A percentile compares a stretch with the other conserved stretches of the same genome.
Evolutionary conservation across 2,113 vertebrate genomes (phyloP).

Genomic region (Lagopus muta): DNA sequence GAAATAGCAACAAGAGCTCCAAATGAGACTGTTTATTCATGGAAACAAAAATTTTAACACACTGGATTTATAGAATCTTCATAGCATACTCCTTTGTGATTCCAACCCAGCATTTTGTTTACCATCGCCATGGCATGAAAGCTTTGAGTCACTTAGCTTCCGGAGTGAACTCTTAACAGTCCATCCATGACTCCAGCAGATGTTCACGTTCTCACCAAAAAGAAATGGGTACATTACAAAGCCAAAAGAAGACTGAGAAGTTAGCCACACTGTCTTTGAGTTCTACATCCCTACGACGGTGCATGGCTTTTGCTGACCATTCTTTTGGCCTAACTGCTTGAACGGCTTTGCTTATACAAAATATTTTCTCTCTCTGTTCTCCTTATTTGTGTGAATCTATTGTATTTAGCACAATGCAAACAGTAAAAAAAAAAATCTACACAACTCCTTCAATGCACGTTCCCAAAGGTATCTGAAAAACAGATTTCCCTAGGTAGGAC

Average conservation of each 20-base stretch:
- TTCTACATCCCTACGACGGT: background rate
- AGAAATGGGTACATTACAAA: background rate
- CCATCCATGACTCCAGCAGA: background rate
- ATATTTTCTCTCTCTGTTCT: background rate
- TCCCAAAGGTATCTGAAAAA: conserved; percentile 60
- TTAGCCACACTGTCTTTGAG: background rate
- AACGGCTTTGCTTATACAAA: background rate
- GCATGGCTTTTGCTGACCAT: background rate
- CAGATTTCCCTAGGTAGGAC: conserved; percentile 68
- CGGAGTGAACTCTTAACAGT: background rate
- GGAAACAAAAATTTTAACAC: background rate
- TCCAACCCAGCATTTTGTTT: background rate
- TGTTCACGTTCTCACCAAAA: background rate
- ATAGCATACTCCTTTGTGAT: background rate
- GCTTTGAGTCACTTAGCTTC: background rate
- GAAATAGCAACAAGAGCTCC: background rate
- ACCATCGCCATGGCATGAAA: background rate
- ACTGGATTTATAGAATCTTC: background rate
- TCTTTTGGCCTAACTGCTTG: background rate
- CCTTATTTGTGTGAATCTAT: background rate
- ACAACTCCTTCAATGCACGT: background rate
- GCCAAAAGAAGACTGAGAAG: background rate
- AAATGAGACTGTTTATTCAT: background rate
- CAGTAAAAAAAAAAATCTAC: conserved; percentile 9
- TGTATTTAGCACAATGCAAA: conserved; percentile 5